phyloP scores from a whole-genome alignment of 2,113 vertebrate species.

The Chroicocephalus ridibundus region DNA sequence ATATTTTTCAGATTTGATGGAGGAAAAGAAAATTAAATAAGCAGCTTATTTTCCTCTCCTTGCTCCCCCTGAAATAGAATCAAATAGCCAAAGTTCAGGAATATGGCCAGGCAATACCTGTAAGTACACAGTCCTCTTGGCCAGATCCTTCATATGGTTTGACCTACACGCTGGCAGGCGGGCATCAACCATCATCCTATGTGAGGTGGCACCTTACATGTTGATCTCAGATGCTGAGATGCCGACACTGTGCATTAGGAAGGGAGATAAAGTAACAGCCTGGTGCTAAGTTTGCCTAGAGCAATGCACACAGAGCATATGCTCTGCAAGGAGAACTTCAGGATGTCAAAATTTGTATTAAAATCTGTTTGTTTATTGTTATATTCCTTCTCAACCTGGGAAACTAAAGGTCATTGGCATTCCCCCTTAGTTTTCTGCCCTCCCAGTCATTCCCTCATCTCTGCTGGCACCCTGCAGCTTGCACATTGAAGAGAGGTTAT shows the following conservation, averaged over 20 bases:
- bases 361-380: background rate
- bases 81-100: background rate
- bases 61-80: background rate
- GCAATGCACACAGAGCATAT: accelerated
- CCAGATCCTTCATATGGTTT: background rate
- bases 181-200: background rate
- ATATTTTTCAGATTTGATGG: background rate
- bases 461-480: background rate
- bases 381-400: background rate
- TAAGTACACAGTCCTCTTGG: background rate
- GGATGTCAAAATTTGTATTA: background rate
- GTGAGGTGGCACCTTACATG: background rate
- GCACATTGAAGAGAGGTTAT: background rate
- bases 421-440: background rate
- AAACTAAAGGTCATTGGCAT: background rate
- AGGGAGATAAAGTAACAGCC: background rate
- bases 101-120: background rate
- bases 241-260: background rate
- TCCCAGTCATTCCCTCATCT: background rate
- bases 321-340: background rate
- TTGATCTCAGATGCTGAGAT: background rate
- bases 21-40: background rate
- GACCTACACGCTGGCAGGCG: background rate
- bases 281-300: background rate
- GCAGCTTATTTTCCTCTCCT: background rate